A percentile compares a stretch with the other conserved stretches of the same genome.
Evolutionary conservation across 2,888 invertebrate species (phyloP).

Genomic region (Temnothorax ravouxi): DNA sequence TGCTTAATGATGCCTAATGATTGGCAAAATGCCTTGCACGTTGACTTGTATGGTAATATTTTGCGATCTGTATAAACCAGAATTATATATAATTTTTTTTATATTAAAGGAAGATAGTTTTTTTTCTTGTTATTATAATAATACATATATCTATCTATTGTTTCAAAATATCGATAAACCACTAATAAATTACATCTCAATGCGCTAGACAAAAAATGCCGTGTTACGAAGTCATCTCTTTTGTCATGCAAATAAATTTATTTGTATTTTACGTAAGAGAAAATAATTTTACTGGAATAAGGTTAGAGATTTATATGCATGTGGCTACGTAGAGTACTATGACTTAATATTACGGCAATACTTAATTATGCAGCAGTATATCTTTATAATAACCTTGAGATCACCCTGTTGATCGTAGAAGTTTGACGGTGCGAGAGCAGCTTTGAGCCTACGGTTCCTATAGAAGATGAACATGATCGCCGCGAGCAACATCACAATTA

Average conservation of each 20-base stretch:
- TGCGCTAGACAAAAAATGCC: not conserved
- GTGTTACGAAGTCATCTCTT: not conserved
- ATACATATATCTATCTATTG: not conserved
- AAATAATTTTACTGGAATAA: not conserved
- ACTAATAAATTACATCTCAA: not conserved
- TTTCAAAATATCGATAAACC: slow-evolving; percentile 4
- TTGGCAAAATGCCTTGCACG: not conserved
- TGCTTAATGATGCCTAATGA: not conserved
- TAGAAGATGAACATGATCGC: slow-evolving; percentile 91
- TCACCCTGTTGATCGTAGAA: slow-evolving; percentile 84
- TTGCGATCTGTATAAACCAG: not conserved
- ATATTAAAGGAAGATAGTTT: not conserved
- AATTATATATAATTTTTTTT: not conserved
- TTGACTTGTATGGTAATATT: not conserved
- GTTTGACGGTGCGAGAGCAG: slow-evolving; percentile 82
- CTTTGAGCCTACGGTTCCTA: slow-evolving; percentile 88
- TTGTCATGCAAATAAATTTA: not conserved
- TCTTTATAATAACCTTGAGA: slow-evolving; percentile 78
- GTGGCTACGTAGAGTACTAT: not conserved
- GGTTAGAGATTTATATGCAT: too few relatives aligned
- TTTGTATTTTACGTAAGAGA: not conserved
- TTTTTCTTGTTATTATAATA: not conserved
- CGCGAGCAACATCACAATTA: slow-evolving; percentile 90
- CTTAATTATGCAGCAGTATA: not conserved
- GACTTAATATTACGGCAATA: not conserved